phyloP scores from a whole-genome alignment of 1,140 invertebrate species.

The Saccostrea glomerata region DNA sequence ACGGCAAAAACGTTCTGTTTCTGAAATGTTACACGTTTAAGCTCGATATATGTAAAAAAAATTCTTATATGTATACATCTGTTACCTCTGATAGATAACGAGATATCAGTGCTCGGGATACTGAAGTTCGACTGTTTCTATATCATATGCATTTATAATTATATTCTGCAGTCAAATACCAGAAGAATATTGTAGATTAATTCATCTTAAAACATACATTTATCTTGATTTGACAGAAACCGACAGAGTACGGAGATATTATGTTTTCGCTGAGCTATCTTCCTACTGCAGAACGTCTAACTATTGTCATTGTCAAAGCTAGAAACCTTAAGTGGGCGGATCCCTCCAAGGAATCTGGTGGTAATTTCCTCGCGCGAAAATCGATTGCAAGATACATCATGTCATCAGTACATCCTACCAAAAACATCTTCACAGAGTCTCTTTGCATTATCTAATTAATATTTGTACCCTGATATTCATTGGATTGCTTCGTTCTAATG shows the following conservation, averaged over 20 bases:
- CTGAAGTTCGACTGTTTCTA: too few species aligned
- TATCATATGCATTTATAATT: too few species aligned
- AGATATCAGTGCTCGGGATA: too few species aligned
- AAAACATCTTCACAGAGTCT: neutral
- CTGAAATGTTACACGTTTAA: too few species aligned
- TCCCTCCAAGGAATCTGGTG: constrained; percentile 68
- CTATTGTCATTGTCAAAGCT: constrained; percentile 88
- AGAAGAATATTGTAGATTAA: too few species aligned
- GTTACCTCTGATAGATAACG: too few species aligned
- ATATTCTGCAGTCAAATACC: too few species aligned
- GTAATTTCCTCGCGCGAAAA: constrained; percentile 56
- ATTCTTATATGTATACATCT: too few species aligned
- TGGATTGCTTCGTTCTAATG: neutral
- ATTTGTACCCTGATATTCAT: too few species aligned
- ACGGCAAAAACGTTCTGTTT: too few species aligned
- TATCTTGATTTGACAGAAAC: constrained; percentile 65
- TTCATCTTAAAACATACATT: neutral
- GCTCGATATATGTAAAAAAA: too few species aligned
- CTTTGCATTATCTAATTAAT: too few species aligned
- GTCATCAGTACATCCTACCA: neutral
- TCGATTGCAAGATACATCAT: neutral
- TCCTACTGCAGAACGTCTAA: constrained; percentile 88
- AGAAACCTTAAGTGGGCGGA: constrained; percentile 84
- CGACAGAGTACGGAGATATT: constrained; percentile 85
- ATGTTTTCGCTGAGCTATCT: constrained; percentile 89